phyloP scores from a whole-genome alignment of 1,140 invertebrate genomes.

The Coenobita brevimanus region DNA sequence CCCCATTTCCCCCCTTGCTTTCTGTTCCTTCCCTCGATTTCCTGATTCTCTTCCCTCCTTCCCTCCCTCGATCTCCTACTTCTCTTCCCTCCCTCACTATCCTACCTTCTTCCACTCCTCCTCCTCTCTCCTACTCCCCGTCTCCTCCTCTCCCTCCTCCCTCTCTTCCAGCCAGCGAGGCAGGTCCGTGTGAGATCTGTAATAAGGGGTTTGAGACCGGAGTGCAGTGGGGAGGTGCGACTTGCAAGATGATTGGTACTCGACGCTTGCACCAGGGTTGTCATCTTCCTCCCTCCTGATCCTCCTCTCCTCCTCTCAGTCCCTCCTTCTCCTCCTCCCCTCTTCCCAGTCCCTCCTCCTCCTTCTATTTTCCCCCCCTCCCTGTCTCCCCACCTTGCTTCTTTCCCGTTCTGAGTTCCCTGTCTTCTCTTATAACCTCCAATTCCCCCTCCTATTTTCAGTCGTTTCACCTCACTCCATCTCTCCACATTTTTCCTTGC shows the following conservation, averaged over 20 bases:
- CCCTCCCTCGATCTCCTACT: not conserved
- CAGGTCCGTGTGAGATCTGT: too few species aligned
- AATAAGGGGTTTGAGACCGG: not conserved
- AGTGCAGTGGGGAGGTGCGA: slow-evolving; percentile 7
- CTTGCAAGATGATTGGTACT: slow-evolving; percentile 33
- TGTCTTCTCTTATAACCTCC: too few species aligned
- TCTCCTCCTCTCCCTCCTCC: not conserved
- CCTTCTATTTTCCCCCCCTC: not conserved
- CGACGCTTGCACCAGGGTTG: not conserved
- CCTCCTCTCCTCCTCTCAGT: not conserved
- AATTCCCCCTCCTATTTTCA: too few species aligned
- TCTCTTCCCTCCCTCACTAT: not conserved
- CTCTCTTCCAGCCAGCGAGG: not conserved
- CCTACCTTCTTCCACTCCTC: not conserved
- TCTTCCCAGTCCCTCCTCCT: not conserved
- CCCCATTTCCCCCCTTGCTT: not conserved
- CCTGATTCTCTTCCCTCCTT: not conserved
- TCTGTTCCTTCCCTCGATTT: not conserved
- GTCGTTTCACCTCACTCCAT: not conserved
- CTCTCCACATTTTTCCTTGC: not conserved
- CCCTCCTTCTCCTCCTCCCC: slow-evolving; percentile 2
- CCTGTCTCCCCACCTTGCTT: not conserved
- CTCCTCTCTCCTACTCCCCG: not conserved
- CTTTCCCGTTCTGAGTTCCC: not conserved
- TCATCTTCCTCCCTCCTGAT: not conserved